Evolutionary conservation across 2,113 vertebrate genomes (phyloP), one percentile per base, ranked within the genome.

Genomic region (Mastomys coucha): DNA sequence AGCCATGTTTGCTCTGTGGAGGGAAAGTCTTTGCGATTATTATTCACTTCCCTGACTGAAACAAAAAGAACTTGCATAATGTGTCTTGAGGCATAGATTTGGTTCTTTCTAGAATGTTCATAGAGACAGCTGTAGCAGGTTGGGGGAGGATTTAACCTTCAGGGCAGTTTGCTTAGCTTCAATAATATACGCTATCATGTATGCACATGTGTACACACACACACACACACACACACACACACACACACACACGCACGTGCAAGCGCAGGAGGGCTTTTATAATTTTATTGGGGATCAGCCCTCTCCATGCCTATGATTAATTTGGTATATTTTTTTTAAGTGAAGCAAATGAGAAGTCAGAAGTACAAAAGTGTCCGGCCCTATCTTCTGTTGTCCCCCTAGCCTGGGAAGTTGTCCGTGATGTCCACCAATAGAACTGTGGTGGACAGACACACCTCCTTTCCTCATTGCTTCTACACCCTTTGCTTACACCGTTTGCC

Each of bases 271-370:
- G 77, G 85, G n/a, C 24, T 63, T 76, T 86, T 75, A 5, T 65
- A 22, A 67, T 95, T 94, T 96, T 84, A 45, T 56, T 90, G 28
- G 45, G 86, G 49, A 91, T 96, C 45, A 72, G 16, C 39, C 24
- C 24, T 36, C 49, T 42, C 24, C 58, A 24, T 33, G 24, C 36
- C 36, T 49, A 58, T 42, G 17, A 51, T 96, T 77, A 36, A 77
- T 96, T 53, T 88, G 67, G n/a, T 51, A 17, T 93, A 92, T 45
- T 67, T 67, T 65, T 93, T 90, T 7, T 45, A 67, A 89, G 45
- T 33, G n/a, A 96, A 65, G 65, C 63, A 94, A 93, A 80, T 60
- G 22, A 65, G 36, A 56, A 65, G 36, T 49, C 36, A 77, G 28
- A 73, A 85, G 28, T 2, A 51, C 20, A 78, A 24, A 24, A 14